A percentile compares a stretch with the other conserved stretches of the same genome.
phyloP scores from a whole-genome alignment of 2,797 vertebrate species.

The Hemibagrus guttatus region DNA sequence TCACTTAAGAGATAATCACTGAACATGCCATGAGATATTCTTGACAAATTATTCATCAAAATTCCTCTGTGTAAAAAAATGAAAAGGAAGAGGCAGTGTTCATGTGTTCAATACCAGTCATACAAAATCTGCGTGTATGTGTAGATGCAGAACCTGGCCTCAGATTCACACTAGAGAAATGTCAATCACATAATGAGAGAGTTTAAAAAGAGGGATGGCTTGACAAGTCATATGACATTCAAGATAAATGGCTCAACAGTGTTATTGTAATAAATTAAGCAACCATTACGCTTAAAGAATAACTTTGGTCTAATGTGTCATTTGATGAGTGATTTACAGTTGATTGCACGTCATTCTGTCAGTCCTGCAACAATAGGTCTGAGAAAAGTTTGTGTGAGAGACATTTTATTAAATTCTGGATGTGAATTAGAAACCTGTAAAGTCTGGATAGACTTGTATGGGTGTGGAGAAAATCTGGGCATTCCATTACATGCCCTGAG shows the following conservation, averaged over 20 bases:
- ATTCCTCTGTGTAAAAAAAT: not conserved
- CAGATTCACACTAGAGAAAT: not conserved
- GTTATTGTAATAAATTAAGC: conserved; percentile 12
- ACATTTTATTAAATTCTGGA: not conserved
- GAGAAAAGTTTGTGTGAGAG: not conserved
- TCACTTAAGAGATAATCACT: not conserved
- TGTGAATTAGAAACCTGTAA: conserved; percentile 12
- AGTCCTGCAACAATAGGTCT: conserved; percentile 15
- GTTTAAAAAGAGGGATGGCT: not conserved
- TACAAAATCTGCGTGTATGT: not conserved
- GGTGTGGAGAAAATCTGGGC: conserved; percentile 16
- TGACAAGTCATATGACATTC: conserved; percentile 9
- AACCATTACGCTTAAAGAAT: not conserved
- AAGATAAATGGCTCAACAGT: not conserved
- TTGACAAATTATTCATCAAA: not conserved
- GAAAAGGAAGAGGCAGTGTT: not conserved
- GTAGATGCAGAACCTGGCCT: not conserved
- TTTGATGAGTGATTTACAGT: conserved; percentile 10
- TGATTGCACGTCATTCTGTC: not conserved
- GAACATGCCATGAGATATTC: not conserved
- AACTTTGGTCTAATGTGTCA: conserved; percentile 4
- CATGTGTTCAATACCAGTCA: not conserved
- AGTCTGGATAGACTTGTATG: conserved; percentile 26
- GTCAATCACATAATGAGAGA: not conserved
- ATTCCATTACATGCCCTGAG: conserved; percentile 22